Evolutionary conservation across 2,113 vertebrate genomes (phyloP).

Genomic region (Cyphomyrus plagiostoma): DNA sequence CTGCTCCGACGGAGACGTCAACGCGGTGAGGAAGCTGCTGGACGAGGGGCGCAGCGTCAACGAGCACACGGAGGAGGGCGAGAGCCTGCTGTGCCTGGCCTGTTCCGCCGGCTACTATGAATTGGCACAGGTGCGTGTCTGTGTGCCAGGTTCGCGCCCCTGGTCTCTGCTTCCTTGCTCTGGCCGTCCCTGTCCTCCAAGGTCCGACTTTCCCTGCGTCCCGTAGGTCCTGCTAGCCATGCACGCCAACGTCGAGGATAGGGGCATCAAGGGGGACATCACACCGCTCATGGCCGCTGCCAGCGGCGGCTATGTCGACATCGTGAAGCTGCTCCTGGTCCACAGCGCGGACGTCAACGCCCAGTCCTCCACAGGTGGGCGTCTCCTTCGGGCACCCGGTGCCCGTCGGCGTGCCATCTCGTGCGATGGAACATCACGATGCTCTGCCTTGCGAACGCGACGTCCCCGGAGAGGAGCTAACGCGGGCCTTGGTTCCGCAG

Average conservation of each 20-base stretch:
- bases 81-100: constrained; percentile 92
- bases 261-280: constrained; percentile 97
- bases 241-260: constrained; percentile 95
- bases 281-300: constrained; percentile 98
- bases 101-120: constrained; percentile 98
- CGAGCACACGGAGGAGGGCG: constrained; percentile 96
- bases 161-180: background rate
- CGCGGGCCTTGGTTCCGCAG: constrained; percentile 49
- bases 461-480: background rate
- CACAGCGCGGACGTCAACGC: constrained; percentile 95
- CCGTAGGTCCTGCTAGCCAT: constrained; percentile 88
- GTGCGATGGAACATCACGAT: background rate
- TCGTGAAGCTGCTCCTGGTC: constrained; percentile 91
- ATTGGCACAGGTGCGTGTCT: constrained; percentile 80
- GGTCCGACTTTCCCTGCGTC: background rate
- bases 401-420: background rate
- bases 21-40: constrained; percentile 91
- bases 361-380: constrained; percentile 89
- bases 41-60: constrained; percentile 97
- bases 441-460: background rate
- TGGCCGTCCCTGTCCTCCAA: background rate
- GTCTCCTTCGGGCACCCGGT: background rate
- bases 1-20: constrained; percentile 97
- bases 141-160: background rate
- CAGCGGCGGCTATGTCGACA: constrained; percentile 94